These are phyloP conservation scores for Tortrix viridana DNA, from an alignment of 2,888 invertebrate genomes.

Conservation along the genomic window DNA sequence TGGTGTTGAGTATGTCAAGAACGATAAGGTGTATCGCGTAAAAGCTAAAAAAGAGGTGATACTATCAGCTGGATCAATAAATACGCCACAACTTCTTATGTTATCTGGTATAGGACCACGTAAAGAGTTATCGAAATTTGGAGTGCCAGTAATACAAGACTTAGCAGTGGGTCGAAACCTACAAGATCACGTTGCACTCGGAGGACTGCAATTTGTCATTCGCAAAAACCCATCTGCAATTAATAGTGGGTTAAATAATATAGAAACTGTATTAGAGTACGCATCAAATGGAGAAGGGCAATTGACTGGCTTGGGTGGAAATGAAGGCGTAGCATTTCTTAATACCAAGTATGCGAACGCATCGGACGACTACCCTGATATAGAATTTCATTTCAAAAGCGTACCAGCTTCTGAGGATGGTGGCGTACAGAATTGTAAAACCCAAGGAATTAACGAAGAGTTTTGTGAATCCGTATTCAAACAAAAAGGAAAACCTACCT, in stretches of 20 bases:
- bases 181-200: constrained; percentile 95
- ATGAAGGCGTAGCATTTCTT: constrained; percentile 95
- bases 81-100: constrained; percentile 97
- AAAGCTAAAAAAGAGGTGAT: constrained; percentile 94
- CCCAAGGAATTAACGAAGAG: constrained; percentile 89
- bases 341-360: constrained; percentile 93
- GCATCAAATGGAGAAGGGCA: constrained; percentile 93
- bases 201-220: constrained; percentile 92
- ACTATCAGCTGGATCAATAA: constrained; percentile 95
- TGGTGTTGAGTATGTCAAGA: constrained; percentile 92
- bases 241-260: too few species aligned
- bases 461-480: constrained; percentile 91
- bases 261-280: constrained; percentile 92
- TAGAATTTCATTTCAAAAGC: constrained; percentile 94
- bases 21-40: constrained; percentile 88
- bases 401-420: constrained; percentile 94
- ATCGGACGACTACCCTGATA: constrained; percentile 93
- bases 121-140: constrained; percentile 87
- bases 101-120: constrained; percentile 94
- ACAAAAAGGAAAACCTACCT: constrained; percentile 91
- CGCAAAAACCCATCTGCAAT: constrained; percentile 90
- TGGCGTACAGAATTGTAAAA: constrained; percentile 92
- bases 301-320: constrained; percentile 93
- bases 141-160: constrained; percentile 92
- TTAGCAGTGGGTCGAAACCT: constrained; percentile 93